phyloP scores from a whole-genome alignment of 2,797 vertebrate genomes.

The Acridotheres tristis region DNA sequence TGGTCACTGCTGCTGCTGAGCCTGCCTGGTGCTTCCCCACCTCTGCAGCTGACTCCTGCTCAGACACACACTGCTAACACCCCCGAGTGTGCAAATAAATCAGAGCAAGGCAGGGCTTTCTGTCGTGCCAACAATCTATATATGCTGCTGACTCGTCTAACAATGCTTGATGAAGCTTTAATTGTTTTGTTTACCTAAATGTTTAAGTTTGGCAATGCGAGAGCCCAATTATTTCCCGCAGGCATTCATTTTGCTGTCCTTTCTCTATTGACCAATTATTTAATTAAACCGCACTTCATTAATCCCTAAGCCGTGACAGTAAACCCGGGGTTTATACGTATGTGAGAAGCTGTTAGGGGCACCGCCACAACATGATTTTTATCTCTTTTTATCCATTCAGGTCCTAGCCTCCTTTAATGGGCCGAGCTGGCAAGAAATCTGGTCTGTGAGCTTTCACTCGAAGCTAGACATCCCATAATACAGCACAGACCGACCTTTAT shows the following conservation, averaged over 20 bases:
- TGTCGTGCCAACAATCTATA: slow-evolving; percentile 35
- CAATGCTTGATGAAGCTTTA: slow-evolving; percentile 65
- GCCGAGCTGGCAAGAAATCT: slow-evolving; percentile 65
- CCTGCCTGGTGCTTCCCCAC: not conserved
- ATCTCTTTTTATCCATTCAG: slow-evolving; percentile 48
- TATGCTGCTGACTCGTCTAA: slow-evolving; percentile 17
- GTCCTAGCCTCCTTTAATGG: slow-evolving; percentile 63
- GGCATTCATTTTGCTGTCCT: slow-evolving; percentile 65
- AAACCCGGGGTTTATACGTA: slow-evolving; percentile 11
- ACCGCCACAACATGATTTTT: not conserved
- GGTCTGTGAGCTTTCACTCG: slow-evolving; percentile 45
- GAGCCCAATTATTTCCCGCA: slow-evolving; percentile 64
- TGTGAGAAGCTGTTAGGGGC: slow-evolving; percentile 55
- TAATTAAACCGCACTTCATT: slow-evolving; percentile 78
- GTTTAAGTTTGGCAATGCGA: slow-evolving; percentile 66
- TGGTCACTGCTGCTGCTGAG: not conserved
- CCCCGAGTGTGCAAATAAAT: not conserved
- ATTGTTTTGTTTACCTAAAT: slow-evolving; percentile 74
- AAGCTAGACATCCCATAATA: slow-evolving; percentile 66
- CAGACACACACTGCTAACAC: not conserved
- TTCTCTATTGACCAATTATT: slow-evolving; percentile 77
- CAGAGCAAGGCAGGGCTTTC: slow-evolving; percentile 3
- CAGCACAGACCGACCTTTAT: slow-evolving; percentile 70
- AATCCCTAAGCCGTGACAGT: slow-evolving; percentile 61
- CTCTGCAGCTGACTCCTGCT: slow-evolving; percentile 18